phyloP scores from a whole-genome alignment of 2,113 vertebrate genomes.

The Aspidoscelis tigris region DNA sequence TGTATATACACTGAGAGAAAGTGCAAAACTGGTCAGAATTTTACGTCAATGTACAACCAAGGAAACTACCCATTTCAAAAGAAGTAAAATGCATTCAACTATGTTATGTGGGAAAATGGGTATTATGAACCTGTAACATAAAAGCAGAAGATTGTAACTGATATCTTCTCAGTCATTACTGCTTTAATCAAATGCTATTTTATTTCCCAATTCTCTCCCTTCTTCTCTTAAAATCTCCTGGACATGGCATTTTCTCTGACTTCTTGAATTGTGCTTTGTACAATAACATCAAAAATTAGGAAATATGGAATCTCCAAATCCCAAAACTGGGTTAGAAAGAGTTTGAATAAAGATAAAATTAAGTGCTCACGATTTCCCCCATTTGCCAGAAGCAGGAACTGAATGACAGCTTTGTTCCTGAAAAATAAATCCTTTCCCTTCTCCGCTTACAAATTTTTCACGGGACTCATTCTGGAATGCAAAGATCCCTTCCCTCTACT shows the following conservation, averaged over 20 bases:
- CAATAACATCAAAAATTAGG: neutral
- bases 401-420: neutral
- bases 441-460: neutral
- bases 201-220: neutral
- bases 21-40: neutral
- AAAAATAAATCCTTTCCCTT: neutral
- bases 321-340: neutral
- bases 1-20: neutral
- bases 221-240: neutral
- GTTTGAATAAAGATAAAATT: neutral
- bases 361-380: neutral
- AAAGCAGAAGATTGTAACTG: neutral
- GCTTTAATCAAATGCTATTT: neutral
- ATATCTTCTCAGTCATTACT: neutral
- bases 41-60: neutral
- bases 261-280: neutral
- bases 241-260: neutral
- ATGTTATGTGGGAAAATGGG: neutral
- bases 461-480: neutral
- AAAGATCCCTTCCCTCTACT: too few relatives aligned
- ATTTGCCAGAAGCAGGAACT: neutral
- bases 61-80: neutral
- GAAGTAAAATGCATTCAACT: conserved; percentile 4
- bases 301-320: too few relatives aligned
- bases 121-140: neutral